These are phyloP conservation scores for Orthosia gracilis DNA, from an alignment of 2,888 invertebrate species.

Conservation along the genomic window DNA sequence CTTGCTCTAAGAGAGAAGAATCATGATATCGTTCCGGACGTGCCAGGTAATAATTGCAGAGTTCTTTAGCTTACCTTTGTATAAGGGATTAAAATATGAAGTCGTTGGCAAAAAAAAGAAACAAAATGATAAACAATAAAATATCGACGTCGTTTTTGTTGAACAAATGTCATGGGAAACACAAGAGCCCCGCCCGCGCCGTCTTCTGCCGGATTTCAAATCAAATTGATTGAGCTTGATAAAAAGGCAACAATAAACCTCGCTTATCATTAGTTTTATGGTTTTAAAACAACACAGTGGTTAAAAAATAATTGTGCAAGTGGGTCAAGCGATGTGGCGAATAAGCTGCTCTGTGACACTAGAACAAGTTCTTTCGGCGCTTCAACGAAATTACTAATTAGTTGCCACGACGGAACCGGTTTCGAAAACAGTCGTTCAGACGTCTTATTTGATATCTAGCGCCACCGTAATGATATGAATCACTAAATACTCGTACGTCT, in stretches of 20 bases:
- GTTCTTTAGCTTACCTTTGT: not conserved
- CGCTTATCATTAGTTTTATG: conserved; percentile 58
- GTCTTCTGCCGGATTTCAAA: conserved; percentile 53
- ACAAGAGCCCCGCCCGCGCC: conserved; percentile 15
- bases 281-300: conserved; percentile 48
- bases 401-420: conserved; percentile 42
- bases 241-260: conserved; percentile 58
- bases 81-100: not conserved
- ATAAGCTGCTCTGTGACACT: conserved; percentile 26
- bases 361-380: conserved; percentile 31
- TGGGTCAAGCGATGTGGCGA: conserved; percentile 55
- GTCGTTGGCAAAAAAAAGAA: not conserved
- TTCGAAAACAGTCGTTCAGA: conserved; percentile 13
- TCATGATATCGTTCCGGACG: not conserved
- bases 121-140: conserved; percentile 16
- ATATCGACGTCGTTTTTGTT: not conserved
- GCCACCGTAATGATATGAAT: conserved; percentile 10
- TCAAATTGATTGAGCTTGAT: conserved; percentile 62
- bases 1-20: conserved; percentile 1
- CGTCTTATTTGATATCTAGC: conserved; percentile 14
- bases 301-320: conserved; percentile 61
- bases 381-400: conserved; percentile 44
- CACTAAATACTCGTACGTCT: conserved; percentile 7
- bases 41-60: not conserved
- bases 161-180: conserved; percentile 40